Conservation (phyloP, 2,113 vertebrate species). For the Glareola pratincola region DNA sequence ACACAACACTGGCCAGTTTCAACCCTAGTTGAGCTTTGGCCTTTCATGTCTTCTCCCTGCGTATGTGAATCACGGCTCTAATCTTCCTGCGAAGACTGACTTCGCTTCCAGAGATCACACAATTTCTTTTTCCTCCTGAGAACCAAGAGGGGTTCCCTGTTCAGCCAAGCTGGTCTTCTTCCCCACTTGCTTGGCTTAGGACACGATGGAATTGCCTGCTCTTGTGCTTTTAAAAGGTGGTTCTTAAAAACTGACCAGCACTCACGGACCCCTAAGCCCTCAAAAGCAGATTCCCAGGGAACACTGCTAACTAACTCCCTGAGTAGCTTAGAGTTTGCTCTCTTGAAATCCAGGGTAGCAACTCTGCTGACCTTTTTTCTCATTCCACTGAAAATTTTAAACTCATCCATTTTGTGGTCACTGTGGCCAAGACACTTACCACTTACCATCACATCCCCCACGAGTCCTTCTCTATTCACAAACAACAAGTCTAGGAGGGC, state of each 20-base stretch:
- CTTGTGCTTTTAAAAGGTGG: no score
- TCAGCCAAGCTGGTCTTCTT: background rate
- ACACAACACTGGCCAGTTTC: no score
- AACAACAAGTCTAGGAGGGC: background rate
- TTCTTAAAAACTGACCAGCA: no score
- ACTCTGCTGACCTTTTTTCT: background rate
- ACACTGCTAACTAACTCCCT: background rate
- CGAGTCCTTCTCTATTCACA: no score
- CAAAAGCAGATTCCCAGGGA: no score
- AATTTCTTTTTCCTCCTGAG: background rate
- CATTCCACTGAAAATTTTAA: background rate
- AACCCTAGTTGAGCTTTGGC: background rate
- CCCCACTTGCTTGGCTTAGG: no score
- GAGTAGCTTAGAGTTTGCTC: no score
- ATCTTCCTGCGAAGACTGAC: background rate
- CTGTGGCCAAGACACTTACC: background rate
- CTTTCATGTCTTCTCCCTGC: background rate
- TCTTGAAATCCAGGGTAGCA: no score
- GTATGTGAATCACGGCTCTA: background rate
- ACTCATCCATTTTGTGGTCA: background rate
- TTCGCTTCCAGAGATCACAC: background rate
- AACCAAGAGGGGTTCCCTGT: no score
- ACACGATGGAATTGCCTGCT: no score
- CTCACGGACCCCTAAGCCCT: no score
- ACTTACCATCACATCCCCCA: no score